Evolutionary conservation across 2,888 invertebrate genomes (phyloP), one percentile per base, ranked within the genome.

Genomic region (Phengaris arion): DNA sequence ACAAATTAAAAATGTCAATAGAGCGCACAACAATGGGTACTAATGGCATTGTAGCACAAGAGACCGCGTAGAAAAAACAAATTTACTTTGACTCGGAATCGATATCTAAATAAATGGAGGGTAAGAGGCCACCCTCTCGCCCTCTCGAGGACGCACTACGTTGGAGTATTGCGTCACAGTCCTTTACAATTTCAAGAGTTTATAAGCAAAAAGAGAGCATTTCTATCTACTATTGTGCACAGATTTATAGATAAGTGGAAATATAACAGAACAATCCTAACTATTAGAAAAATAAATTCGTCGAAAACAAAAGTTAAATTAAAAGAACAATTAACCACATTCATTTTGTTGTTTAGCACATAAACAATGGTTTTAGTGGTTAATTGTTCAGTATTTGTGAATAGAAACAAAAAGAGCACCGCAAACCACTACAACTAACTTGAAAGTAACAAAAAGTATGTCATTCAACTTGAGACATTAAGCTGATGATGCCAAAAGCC

Each of bases 31-130:
- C 12, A 52, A 52, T 52, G 52, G 52, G 52, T 52, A 35, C 51
- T 70, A 72, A 72, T 72, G 10, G 22, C 72, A 6, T 52, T 72
- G 52, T 54, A 52, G 73, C 51, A 68, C 35, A 64, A 75, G 77
- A 80, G 79, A 79, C 52, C 35, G 81, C 80, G 76, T 78, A 81
- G 81, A 81, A 82, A 80, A 84, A 83, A 81, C 78, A 81, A 83
- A 82, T 85, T 84, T 80, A 82, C 83, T 82, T 80, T 82, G 81
- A 83, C 81, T 81, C 81, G 79, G 85, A 88, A 88, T 90, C 91
- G 88, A 90, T 90, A 88, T 82, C 86, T 85, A 87, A 88, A 89
- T 89, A 91, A 89, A 92, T 88, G 89, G 87, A 85, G 79, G 74
- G 80, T 81, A 81, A 80, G 84, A 78, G 79, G 76, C 78, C 80